A percentile compares a stretch with the other conserved stretches of the same genome.
phyloP scores from a whole-genome alignment of 2,113 vertebrate species.

The Carassius auratus region DNA sequence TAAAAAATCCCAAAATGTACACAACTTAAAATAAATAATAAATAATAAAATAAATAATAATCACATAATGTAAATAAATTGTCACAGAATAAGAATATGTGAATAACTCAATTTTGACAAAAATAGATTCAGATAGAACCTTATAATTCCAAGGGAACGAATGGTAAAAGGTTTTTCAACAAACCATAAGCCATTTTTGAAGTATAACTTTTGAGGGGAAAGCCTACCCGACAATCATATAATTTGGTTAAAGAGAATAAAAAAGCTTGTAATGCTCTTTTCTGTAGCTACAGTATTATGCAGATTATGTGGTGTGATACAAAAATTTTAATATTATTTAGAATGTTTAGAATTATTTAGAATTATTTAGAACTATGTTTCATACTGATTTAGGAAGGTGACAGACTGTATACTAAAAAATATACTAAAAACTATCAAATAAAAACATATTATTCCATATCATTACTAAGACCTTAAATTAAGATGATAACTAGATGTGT shows the following conservation, averaged over 20 bases:
- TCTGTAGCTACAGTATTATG: neutral
- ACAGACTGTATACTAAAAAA: neutral
- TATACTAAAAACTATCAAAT: neutral
- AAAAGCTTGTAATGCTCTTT: neutral
- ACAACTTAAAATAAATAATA: too few species aligned
- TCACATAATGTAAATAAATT: too few species aligned
- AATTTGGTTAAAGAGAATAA: neutral
- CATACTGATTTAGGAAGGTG: neutral
- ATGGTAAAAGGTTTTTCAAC: conserved; percentile 50
- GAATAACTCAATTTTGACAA: too few species aligned
- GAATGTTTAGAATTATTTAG: neutral
- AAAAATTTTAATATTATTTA: neutral
- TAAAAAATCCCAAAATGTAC: too few species aligned
- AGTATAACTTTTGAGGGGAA: conserved; percentile 50
- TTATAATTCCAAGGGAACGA: too few species aligned
- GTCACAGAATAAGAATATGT: too few species aligned
- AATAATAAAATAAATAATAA: too few species aligned
- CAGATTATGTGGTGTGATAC: neutral
- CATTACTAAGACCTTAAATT: neutral
- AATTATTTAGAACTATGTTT: neutral
- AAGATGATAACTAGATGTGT: neutral
- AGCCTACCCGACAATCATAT: conserved; percentile 21
- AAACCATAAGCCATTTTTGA: conserved; percentile 11
- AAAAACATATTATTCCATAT: neutral
- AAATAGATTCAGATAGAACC: too few species aligned